Conservation (phyloP, 1,140 invertebrate genomes). For the Trichonephila clavipes region DNA sequence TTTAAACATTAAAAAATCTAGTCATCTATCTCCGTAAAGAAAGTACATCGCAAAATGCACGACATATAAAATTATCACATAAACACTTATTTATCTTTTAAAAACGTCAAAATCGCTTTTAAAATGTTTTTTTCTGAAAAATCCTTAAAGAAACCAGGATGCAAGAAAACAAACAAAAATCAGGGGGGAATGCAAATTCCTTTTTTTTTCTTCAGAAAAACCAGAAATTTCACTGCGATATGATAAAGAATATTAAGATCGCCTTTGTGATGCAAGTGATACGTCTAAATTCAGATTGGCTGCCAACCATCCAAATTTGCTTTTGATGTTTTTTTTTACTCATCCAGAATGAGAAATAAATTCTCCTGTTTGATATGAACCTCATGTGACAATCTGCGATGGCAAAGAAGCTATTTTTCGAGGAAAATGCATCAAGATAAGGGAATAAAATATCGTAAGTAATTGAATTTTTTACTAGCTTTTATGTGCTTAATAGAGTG, state of each 20-base stretch:
- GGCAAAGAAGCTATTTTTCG: background rate
- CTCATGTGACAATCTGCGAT: background rate
- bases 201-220: background rate
- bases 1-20: too few relatives aligned
- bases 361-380: background rate
- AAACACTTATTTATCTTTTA: too few relatives aligned
- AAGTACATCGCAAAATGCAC: too few relatives aligned
- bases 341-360: background rate
- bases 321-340: background rate
- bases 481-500: conserved; percentile 11
- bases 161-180: too few relatives aligned
- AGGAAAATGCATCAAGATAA: conserved; percentile 12
- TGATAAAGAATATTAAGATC: background rate
- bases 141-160: too few relatives aligned
- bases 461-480: conserved; percentile 4
- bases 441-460: background rate
- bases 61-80: too few relatives aligned
- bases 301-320: background rate
- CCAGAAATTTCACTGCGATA: background rate
- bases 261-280: background rate
- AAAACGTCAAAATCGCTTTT: too few relatives aligned
- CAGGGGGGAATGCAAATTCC: too few relatives aligned
- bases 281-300: conserved; percentile 17
- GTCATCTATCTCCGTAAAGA: too few relatives aligned
- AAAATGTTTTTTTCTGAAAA: too few relatives aligned